Evolutionary conservation across 2,113 vertebrate genomes (phyloP).

Genomic region (Esox niger): DNA sequence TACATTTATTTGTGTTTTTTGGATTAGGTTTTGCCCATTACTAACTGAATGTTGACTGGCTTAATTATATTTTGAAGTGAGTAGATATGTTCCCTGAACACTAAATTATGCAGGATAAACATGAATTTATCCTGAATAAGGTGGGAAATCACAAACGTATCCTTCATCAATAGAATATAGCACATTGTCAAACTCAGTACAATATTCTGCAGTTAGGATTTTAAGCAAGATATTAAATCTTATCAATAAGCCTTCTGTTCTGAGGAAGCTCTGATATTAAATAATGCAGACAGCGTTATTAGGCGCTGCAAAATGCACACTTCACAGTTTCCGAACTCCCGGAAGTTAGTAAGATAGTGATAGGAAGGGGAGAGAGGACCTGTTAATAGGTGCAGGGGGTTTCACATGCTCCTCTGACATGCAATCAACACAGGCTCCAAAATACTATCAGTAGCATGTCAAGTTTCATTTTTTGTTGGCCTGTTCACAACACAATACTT

Average conservation of each 20-base stretch:
- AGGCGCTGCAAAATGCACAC: not conserved
- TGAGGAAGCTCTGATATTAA: not conserved
- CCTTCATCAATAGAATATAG: not conserved
- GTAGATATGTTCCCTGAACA: too few relatives aligned
- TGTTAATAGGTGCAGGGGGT: not conserved
- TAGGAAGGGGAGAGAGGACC: not conserved
- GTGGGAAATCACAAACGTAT: too few relatives aligned
- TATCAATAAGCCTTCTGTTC: not conserved
- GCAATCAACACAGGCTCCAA: not conserved
- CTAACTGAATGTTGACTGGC: too few relatives aligned
- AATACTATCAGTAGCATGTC: not conserved
- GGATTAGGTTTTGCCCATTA: too few relatives aligned
- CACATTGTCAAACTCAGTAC: not conserved
- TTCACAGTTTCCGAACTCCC: not conserved
- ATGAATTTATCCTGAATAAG: too few relatives aligned
- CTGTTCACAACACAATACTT: too few relatives aligned
- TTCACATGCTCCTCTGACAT: not conserved
- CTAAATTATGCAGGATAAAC: too few relatives aligned
- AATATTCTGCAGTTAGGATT: not conserved
- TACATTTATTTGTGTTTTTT: too few relatives aligned
- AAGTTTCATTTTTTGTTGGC: not conserved
- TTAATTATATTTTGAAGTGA: too few relatives aligned
- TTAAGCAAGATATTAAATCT: not conserved
- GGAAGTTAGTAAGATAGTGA: not conserved
- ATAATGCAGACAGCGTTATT: too few relatives aligned